Percentiles rank a stretch among this genome's conserved stretches.
phyloP scores from a whole-genome alignment of 2,113 vertebrate species.

The Pontoporia blainvillei region DNA sequence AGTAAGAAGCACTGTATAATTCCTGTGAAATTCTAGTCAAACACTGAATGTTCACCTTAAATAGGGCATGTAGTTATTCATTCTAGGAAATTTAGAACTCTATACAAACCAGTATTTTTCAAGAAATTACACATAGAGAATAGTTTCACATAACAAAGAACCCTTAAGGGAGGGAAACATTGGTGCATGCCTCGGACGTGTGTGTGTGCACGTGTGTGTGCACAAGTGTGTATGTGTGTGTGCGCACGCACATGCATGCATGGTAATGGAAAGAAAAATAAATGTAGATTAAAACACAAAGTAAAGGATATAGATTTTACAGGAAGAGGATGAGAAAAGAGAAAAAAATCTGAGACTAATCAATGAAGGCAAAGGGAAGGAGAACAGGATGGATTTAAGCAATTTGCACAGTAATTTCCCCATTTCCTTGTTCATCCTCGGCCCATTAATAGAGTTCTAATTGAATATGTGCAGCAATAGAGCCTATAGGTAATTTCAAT shows the following conservation, averaged over 20 bases:
- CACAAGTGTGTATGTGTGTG: no score
- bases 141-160: neutral
- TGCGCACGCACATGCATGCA: neutral
- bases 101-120: neutral
- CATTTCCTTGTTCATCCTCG: neutral
- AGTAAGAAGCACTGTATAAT: neutral
- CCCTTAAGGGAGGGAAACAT: neutral
- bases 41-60: neutral
- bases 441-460: neutral
- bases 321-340: neutral
- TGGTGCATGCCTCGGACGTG: neutral
- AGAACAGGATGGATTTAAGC: neutral
- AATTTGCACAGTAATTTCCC: neutral
- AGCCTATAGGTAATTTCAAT: neutral
- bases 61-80: neutral
- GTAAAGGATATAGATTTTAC: neutral
- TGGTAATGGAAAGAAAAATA: neutral
- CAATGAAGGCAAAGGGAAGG: neutral
- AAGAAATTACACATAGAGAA: neutral
- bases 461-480: neutral
- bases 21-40: neutral
- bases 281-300: neutral
- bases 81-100: neutral
- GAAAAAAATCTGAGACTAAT: neutral
- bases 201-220: no score